Base-by-base conservation (phyloP, 2,113 vertebrate species). In the Galemys pyrenaicus region DNA sequence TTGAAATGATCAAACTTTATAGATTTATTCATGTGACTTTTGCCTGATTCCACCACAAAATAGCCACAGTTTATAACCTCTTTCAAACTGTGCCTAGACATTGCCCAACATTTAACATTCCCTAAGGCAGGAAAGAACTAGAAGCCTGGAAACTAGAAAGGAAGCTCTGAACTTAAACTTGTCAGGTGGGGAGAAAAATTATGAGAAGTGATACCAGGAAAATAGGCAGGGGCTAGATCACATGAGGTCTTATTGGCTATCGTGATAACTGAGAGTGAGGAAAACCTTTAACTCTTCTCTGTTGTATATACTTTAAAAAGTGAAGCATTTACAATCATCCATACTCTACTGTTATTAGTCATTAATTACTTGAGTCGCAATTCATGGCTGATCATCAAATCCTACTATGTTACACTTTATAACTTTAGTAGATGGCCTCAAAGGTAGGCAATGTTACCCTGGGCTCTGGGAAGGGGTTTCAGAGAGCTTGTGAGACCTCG, bases 1-100 rank as follows among this genome's bases (percentile, higher is more conserved):
- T 87, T 68, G 54, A 92, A 79, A 71, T 39, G 32, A 92, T 87
- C 64, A 83, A n/a, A 83, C 41, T 37, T 28, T 84, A 83, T 3
- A 20, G 32, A 67, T 86, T 82, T 89, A 58, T 64, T 89, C 32
- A 20, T 67, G 15, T 30, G 2, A 7, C 8, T 60, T 11, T 91
- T 67, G 12, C 20, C 35, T 67, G 2, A 64, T 79, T 32, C 44
- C 41, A 75, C 16, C 75, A 82, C 41, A 65, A 75, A 75, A 67
- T 1, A 49, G 58, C 35, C 39, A 39, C 20, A 60, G 49, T 51
- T 51, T 51, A 28, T 12, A 30, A 10, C 28, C 28, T 62, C 24
- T 30, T 62, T 26, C 5, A 71, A 44, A 39, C 15, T 39, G 6
- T 51, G 20, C 41, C 62, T 75, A 60, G 20, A 78, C 32, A 49